Conservation (phyloP, 2,113 vertebrate species). For the Agapornis roseicollis region DNA sequence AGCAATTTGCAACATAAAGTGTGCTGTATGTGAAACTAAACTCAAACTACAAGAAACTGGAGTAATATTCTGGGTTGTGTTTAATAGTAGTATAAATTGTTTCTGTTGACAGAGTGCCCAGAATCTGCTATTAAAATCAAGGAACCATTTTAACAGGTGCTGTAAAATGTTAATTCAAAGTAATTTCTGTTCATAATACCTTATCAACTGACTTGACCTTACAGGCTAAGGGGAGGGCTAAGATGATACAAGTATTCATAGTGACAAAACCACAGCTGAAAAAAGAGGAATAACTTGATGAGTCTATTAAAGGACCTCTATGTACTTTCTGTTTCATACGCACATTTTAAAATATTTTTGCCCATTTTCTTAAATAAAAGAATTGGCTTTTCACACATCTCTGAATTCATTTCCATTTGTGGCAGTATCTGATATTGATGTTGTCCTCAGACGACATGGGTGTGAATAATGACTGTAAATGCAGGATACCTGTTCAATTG, state of each 20-base stretch:
- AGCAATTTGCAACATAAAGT: not conserved
- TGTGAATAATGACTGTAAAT: not conserved
- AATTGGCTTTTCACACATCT: not conserved
- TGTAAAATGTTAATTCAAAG: not conserved
- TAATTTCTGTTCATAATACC: not conserved
- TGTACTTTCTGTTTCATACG: not conserved
- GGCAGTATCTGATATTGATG: not conserved
- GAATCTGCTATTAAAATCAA: constrained; percentile 6
- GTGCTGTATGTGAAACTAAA: not conserved
- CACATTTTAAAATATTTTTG: not conserved
- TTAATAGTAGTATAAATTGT: not conserved
- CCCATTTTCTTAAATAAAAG: not conserved
- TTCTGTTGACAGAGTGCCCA: constrained; percentile 4
- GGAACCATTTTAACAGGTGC: not conserved
- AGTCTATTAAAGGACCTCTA: not conserved
- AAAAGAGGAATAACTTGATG: not conserved
- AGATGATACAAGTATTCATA: not conserved
- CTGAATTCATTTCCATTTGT: not conserved
- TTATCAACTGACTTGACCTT: not conserved
- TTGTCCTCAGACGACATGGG: not conserved
- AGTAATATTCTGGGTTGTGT: not conserved
- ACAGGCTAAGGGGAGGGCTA: not conserved
- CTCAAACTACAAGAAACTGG: not conserved
- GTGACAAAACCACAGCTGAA: not conserved
- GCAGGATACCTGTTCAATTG: not conserved